Evolutionary conservation across 2,113 vertebrate species (phyloP), one percentile per base, ranked within the genome.

Genomic region (Neopipo cinnamomea): DNA sequence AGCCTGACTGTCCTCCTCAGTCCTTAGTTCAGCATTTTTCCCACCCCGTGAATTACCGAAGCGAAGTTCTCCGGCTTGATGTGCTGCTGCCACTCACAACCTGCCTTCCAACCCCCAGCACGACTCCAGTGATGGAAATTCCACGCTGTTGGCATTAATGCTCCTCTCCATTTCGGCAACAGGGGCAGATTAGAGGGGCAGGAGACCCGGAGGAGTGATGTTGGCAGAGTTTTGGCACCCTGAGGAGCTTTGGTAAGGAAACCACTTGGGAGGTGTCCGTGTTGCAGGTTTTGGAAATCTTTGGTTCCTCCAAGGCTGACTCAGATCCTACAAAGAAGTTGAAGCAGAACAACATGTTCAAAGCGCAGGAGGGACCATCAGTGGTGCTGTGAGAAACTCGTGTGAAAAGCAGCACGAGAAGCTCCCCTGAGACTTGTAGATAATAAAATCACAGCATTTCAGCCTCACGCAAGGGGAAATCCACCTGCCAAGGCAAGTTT

Each of bases 201-300:
- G 67, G 63, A 95, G 59, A n/a, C 68, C 72, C 1, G 19, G 63
- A 89, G 65, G 30, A 73, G 52, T 86, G 59, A 61, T 78, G 41
- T 74, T 61, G 85, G 59, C 91, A 90, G 71, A 89, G 65, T 25
- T 90, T 20, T 85, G 82, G 47, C 49, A 59, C 59, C 80, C 50
- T 86, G 84, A 27, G 62, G 86, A 52, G 80, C 85, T 79, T 74
- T 52, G 91, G 78, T 93, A 93, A 93, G 93, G 95, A 95, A 58
- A 11, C 33, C 33, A 5, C 6, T 12, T 28, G 76, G 37, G 47
- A 3, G 14, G 9, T 67, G 77, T 18, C 71, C 2, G 0, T 17
- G 8, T 28, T 74, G 30, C 46, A 35, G 71, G 47, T 35, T 59
- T 35, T 47, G 27, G 42, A 27, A 25, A 33, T 23, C 46, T 66